Conservation (phyloP, 2,888 invertebrate species). For the Chorisops tibialis region DNA sequence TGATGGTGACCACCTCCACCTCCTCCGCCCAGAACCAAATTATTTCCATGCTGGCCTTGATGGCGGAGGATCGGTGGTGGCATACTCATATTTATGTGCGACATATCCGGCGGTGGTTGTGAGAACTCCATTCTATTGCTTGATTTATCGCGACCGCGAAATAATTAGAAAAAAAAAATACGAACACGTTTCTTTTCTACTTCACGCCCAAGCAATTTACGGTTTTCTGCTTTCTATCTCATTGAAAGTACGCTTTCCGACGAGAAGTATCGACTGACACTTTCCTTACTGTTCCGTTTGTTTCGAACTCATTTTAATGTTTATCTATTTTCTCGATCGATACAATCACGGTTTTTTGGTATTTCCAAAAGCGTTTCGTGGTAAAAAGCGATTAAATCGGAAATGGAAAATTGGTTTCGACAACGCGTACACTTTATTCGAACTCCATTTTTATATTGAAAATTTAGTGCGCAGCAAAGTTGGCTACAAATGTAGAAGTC, state of each 20-base stretch:
- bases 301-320: not conserved
- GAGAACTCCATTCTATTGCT: slow-evolving; percentile 38
- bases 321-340: not conserved
- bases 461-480: not conserved
- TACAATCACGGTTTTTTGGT: not conserved
- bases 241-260: not conserved
- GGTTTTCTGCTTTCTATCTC: not conserved
- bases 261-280: not conserved
- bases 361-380: not conserved
- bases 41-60: slow-evolving; percentile 27
- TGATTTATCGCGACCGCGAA: not conserved
- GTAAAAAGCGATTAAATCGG: not conserved
- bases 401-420: not conserved
- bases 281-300: too few relatives aligned
- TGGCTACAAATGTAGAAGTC: not conserved
- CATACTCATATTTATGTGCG: slow-evolving; percentile 39
- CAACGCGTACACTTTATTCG: not conserved
- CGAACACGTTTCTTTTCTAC: too few relatives aligned
- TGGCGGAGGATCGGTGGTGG: slow-evolving; percentile 43
- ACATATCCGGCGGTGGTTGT: slow-evolving; percentile 44
- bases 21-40: slow-evolving; percentile 35
- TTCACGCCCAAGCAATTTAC: not conserved
- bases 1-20: slow-evolving; percentile 13
- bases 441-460: slow-evolving; percentile 10
- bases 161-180: not conserved